Evolutionary conservation across 2,113 vertebrate genomes (phyloP).

Genomic region (Albula glossodonta): DNA sequence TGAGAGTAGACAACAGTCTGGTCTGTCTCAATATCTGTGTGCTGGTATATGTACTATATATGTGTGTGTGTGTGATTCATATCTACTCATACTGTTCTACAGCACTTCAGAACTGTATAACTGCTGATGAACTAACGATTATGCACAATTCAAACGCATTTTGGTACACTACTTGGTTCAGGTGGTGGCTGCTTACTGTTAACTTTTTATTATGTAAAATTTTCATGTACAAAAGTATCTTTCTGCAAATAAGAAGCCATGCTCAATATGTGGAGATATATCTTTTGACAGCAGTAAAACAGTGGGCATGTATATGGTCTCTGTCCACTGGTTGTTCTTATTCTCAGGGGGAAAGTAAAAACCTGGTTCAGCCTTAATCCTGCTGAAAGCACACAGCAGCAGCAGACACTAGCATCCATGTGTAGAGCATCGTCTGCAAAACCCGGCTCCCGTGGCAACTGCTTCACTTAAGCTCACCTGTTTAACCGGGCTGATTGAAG

Average conservation of each 20-base stretch:
- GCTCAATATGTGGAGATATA: too few relatives aligned
- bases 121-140: too few relatives aligned
- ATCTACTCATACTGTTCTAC: too few relatives aligned
- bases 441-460: background rate
- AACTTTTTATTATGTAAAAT: too few relatives aligned
- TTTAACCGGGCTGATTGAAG: background rate
- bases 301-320: too few relatives aligned
- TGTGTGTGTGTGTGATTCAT: background rate
- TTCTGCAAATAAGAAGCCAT: too few relatives aligned
- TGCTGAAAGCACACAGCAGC: background rate
- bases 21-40: background rate
- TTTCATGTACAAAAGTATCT: too few relatives aligned
- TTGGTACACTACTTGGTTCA: too few relatives aligned
- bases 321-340: background rate
- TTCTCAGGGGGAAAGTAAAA: background rate
- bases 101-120: too few relatives aligned
- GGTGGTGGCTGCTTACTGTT: too few relatives aligned
- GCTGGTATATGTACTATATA: background rate
- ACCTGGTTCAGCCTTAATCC: background rate
- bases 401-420: background rate
- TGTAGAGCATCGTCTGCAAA: background rate
- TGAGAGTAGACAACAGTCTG: background rate
- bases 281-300: too few relatives aligned
- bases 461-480: background rate
- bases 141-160: too few relatives aligned